Base-by-base conservation (phyloP, 2,113 vertebrate species). In the Peromyscus maniculatus region DNA sequence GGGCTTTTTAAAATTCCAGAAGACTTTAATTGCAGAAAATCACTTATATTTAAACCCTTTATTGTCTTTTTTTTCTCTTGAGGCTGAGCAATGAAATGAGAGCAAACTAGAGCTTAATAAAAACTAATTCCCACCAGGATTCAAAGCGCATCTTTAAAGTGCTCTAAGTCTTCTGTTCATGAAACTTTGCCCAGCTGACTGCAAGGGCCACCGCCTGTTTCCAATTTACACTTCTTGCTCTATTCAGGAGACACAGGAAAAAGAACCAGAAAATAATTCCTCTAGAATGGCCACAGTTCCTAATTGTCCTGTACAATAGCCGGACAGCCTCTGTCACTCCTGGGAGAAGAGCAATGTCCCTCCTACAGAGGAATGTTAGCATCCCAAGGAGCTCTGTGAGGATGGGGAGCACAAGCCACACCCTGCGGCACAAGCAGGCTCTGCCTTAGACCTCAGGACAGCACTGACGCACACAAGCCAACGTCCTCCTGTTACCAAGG, bases 1-100 rank as follows among this genome's bases (percentile, higher is more conserved):
- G 90, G 69, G 69, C 78, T 98, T 98, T 98, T 95, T 28, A 93
- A 97, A 98, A 97, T 97, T 87, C 93, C 96, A 94, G 96, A 75
- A 91, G 91, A 91, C 93, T 97, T 98, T 97, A 97, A 96, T 97
- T 97, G 96, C 83, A 97, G 94, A 97, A 97, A 98, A 98, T 94
- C 89, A 95, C 96, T 98, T 93, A 91, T 91, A 90, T 97, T 97
- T 92, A 88, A 97, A 64, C 91, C 94, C 94, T 84, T 80, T 95
- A 93, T 94, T 95, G 83, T 93, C 93, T 91, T 97, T 84, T 84
- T 86, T 87, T 69, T 79, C 39, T 97, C 91, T 80, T 95, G 83
- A 96, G 87, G 62, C 90, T 89, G 57, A 89, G 97, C 96, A 94
- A n/a, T 95, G 91, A 97, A 98, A 91, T 86, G 55, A 97, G 22